A percentile compares a stretch with the other conserved stretches of the same genome.
These are phyloP conservation scores for Notarius quadriscutis DNA, from an alignment of 2,113 vertebrate genomes.

Conservation along the genomic window DNA sequence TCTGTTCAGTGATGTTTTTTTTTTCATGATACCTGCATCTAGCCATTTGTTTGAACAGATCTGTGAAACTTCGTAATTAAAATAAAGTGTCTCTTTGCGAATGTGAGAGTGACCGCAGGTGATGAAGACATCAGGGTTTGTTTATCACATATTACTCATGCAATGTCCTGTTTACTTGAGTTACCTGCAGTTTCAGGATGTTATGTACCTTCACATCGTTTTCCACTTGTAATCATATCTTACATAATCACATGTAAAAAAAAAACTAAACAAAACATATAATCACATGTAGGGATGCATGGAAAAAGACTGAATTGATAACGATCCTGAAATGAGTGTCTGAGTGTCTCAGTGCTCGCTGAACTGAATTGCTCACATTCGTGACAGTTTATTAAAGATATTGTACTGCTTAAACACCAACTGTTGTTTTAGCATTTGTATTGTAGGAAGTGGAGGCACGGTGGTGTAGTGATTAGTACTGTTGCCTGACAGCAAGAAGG, in stretches of 20 bases:
- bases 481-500: too few relatives aligned
- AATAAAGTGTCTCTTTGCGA: not conserved
- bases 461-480: too few relatives aligned
- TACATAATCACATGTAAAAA: too few relatives aligned
- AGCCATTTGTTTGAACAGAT: conserved; percentile 2
- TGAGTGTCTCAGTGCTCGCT: not conserved
- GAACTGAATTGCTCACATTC: not conserved
- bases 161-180: not conserved
- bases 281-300: too few relatives aligned
- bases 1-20: not conserved
- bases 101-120: not conserved
- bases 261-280: too few relatives aligned
- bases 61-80: not conserved
- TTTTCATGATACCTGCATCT: not conserved
- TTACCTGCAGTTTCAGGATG: not conserved
- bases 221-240: not conserved
- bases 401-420: not conserved
- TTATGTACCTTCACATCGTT: not conserved
- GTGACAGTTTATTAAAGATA: not conserved
- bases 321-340: not conserved
- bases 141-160: not conserved
- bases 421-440: not conserved
- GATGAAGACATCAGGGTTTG: not conserved
- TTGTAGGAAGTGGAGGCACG: not conserved
- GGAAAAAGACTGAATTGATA: too few relatives aligned